Percentiles rank a stretch among this genome's conserved stretches.
Evolutionary conservation across 2,113 vertebrate species (phyloP).

Genomic region (Cettia cetti): DNA sequence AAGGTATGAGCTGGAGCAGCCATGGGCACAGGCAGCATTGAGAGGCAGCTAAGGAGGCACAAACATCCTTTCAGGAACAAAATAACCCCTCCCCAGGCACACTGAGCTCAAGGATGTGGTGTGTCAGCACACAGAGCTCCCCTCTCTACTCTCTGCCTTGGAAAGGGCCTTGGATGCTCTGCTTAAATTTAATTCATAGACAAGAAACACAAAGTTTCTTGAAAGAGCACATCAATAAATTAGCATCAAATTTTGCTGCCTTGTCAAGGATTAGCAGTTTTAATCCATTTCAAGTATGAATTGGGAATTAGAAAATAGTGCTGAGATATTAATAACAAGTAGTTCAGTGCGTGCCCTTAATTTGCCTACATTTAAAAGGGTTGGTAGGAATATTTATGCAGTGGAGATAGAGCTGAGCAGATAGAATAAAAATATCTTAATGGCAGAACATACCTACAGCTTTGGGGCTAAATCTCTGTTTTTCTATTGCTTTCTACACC

Average conservation of each 20-base stretch:
- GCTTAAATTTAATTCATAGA: constrained; percentile 27
- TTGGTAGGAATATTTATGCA: neutral
- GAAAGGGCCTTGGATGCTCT: constrained; percentile 7
- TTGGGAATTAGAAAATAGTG: constrained; percentile 47
- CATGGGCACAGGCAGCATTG: fast-evolving
- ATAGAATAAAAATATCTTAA: neutral
- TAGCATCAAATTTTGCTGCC: constrained; percentile 19
- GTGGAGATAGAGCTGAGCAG: neutral
- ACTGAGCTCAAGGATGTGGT: neutral
- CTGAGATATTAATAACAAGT: constrained; percentile 50
- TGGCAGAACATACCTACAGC: neutral
- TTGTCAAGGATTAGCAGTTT: constrained; percentile 45
- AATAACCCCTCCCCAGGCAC: neutral
- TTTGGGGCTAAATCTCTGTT: neutral
- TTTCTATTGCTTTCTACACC: neutral
- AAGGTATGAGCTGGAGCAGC: neutral
- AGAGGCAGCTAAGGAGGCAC: neutral
- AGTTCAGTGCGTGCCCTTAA: constrained; percentile 18
- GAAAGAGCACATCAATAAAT: constrained; percentile 38
- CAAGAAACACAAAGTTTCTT: neutral
- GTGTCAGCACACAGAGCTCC: neutral
- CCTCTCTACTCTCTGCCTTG: neutral
- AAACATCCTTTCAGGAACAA: neutral
- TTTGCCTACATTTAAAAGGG: constrained; percentile 18
- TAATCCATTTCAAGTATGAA: constrained; percentile 31